Percentiles rank a stretch among this genome's conserved stretches.
Evolutionary conservation across 2,888 invertebrate species (phyloP).

Genomic region (Machimus atricapillus): DNA sequence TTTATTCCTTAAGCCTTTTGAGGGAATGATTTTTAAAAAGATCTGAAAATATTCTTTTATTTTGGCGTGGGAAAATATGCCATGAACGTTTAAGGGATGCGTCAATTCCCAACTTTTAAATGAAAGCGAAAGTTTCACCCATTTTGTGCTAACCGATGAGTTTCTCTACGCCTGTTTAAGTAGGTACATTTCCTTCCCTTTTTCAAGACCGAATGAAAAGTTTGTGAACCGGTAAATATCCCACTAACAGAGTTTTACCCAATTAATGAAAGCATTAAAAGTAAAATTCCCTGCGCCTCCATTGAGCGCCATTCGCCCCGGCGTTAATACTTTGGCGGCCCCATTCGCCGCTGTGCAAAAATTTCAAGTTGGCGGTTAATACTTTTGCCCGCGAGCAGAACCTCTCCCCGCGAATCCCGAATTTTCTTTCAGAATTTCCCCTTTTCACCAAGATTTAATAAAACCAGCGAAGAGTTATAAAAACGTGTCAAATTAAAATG

Average conservation of each 20-base stretch:
- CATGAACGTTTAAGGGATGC: neutral
- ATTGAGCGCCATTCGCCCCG: neutral
- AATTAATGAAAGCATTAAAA: neutral
- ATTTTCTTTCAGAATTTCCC: neutral
- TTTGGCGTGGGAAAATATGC: neutral
- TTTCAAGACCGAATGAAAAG: neutral
- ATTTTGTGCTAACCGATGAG: neutral
- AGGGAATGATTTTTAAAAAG: neutral
- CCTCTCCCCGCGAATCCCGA: neutral
- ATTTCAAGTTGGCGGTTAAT: neutral
- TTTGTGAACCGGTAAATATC: neutral
- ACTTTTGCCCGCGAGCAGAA: neutral
- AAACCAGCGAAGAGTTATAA: neutral
- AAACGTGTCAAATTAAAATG: neutral
- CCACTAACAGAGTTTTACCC: neutral
- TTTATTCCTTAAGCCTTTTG: neutral
- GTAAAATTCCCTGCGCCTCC: neutral
- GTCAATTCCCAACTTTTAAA: neutral
- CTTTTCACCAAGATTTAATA: neutral
- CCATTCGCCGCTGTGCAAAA: neutral
- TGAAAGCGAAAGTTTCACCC: neutral
- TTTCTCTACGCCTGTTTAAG: neutral
- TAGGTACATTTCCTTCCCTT: neutral
- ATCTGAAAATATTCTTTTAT: neutral
- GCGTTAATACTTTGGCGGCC: neutral